Evolutionary conservation across 2,113 vertebrate species (phyloP), one percentile per base, ranked within the genome.

Genomic region (Dicerorhinus sumatrensis): DNA sequence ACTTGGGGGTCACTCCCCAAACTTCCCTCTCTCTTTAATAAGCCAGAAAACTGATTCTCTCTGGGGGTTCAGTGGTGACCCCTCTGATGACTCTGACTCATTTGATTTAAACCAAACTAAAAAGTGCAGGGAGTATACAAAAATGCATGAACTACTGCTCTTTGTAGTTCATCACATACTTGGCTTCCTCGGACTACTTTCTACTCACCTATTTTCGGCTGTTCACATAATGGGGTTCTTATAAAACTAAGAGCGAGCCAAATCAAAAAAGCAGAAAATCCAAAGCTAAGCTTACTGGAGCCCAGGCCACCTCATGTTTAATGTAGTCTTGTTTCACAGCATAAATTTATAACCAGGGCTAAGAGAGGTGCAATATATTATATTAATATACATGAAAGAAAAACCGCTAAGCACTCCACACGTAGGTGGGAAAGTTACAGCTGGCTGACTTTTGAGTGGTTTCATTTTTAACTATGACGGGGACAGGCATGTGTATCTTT

Each of bases 231-330:
- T 70, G 36, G 48, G n/a, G 21, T 76, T 79, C 77, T 93, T 93
- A 48, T 33, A 82, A 95, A 91, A 86, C 42, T 33, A 62, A 91
- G 60, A 92, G 73, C 5, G 9, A 94, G 21, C 42, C n/a, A 89
- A 91, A 86, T 70, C 5, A 46, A 54, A 91, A 81, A 77, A 70
- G 76, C 56, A 94, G 95, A 84, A 79, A 89, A 95, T 84, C 48
- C n/a, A 67, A 95, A 92, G 69, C 54, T 94, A 65, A 89, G 81
- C 63, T 82, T 39, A 36, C 67, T 8, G 29, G 60, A 58, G 29
- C n/a, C 58, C 62, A 70, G 92, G 42, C 65, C 33, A 20, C 76
- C 56, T 93, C 62, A 42, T 92, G 91, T 85, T 93, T 76, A 89
- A 91, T 86, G 21, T 54, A 62, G 56, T 67, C 54, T 95, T 82